phyloP scores from a whole-genome alignment of 2,797 vertebrate species.

The Harpagifer antarcticus region DNA sequence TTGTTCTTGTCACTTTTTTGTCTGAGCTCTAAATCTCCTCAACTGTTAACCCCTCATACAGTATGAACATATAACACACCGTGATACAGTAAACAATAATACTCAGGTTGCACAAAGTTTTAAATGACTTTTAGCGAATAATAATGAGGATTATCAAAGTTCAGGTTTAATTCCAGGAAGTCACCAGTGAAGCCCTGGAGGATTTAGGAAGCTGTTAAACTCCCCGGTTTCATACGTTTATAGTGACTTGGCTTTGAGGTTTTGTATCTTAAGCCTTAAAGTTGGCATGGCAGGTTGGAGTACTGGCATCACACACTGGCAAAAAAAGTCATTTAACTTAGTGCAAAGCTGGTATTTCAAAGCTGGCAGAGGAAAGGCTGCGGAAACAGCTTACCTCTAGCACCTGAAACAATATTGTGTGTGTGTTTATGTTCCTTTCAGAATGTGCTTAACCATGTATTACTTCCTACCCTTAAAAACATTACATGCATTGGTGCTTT shows the following conservation, averaged over 20 bases:
- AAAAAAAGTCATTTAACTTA: slow-evolving; percentile 43
- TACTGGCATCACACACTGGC: slow-evolving; percentile 37
- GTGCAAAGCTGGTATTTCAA: slow-evolving; percentile 49
- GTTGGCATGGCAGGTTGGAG: slow-evolving; percentile 47
- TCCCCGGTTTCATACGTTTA: slow-evolving; percentile 45
- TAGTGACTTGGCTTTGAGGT: slow-evolving; percentile 49
- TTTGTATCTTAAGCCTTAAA: slow-evolving; percentile 61
- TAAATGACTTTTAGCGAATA: slow-evolving; percentile 11
- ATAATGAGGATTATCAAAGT: slow-evolving; percentile 52
- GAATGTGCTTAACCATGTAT: slow-evolving; percentile 2
- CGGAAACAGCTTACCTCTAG: slow-evolving; percentile 36
- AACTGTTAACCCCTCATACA: slow-evolving; percentile 1
- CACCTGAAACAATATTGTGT: slow-evolving; percentile 22
- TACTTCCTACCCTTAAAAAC: slow-evolving; percentile 3
- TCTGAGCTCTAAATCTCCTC: slow-evolving; percentile 17
- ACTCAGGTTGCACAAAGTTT: not conserved
- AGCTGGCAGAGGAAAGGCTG: slow-evolving; percentile 20
- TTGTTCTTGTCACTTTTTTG: slow-evolving; percentile 25
- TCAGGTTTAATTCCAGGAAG: slow-evolving; percentile 40
- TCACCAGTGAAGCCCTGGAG: slow-evolving; percentile 46
- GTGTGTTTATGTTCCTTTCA: slow-evolving; percentile 9
- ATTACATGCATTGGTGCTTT: not conserved
- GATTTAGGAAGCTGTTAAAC: slow-evolving; percentile 48
- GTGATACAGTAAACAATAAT: not conserved
- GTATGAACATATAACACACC: slow-evolving; percentile 2